These are phyloP conservation scores for Mastomys natalensis DNA, from an alignment of 2,113 vertebrate species.

Conservation along the genomic window DNA sequence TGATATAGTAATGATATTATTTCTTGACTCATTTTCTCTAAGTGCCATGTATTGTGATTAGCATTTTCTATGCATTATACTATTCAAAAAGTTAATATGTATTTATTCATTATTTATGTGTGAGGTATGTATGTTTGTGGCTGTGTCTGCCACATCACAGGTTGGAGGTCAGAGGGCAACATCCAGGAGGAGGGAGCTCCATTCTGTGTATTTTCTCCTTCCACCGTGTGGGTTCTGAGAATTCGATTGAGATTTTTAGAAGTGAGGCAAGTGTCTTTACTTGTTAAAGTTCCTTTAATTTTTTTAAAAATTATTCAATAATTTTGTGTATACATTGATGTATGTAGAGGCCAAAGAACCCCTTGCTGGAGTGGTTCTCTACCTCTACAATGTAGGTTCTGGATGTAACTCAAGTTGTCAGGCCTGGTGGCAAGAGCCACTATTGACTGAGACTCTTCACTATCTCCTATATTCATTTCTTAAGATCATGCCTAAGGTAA, in stretches of 20 bases:
- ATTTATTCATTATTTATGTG: not conserved
- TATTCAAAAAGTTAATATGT: not conserved
- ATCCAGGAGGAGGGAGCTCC: not conserved
- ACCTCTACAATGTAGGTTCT: not conserved
- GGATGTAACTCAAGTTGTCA: not conserved
- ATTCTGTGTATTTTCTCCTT: not conserved
- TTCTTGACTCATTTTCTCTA: constrained; percentile 29
- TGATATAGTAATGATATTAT: not conserved
- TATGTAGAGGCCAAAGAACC: not conserved
- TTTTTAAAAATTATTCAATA: not conserved
- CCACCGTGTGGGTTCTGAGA: too few species aligned
- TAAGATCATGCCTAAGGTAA: constrained; percentile 22
- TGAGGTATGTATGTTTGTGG: not conserved
- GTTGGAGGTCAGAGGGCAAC: not conserved
- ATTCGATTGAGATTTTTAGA: not conserved
- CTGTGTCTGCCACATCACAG: not conserved
- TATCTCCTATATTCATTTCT: constrained; percentile 8
- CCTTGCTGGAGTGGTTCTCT: not conserved
- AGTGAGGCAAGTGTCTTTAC: not conserved
- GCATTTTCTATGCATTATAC: not conserved
- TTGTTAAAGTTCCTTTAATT: not conserved
- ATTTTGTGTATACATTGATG: too few species aligned
- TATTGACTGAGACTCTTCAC: not conserved
- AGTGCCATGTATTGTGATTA: not conserved
- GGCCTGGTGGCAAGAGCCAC: not conserved